Conservation (phyloP, 2,113 vertebrate genomes). For the Phoxinus phoxinus region DNA sequence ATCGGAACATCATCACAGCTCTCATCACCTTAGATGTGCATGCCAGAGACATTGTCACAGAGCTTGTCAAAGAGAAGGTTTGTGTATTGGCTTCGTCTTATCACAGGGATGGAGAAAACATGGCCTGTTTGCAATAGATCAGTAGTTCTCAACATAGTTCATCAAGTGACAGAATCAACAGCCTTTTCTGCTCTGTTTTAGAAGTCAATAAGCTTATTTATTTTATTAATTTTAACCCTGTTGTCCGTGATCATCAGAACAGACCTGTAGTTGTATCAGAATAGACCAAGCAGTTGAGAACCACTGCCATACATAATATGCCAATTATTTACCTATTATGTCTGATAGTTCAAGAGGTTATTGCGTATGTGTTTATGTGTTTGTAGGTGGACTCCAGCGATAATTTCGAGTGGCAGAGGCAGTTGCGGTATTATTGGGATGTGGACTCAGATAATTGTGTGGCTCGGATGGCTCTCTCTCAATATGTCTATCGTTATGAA, state of each 20-base stretch:
- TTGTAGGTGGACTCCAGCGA: constrained; percentile 73
- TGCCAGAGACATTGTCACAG: constrained; percentile 83
- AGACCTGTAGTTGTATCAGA: background rate
- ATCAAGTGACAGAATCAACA: no score
- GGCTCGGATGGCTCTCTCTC: constrained; percentile 84
- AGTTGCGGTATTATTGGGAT: constrained; percentile 84
- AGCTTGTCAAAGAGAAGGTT: constrained; percentile 80
- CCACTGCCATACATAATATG: background rate
- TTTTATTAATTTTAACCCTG: no score
- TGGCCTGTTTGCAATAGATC: background rate
- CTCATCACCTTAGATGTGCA: constrained; percentile 85
- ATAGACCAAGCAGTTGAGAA: background rate
- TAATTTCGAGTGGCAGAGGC: constrained; percentile 86
- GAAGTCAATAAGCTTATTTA: no score
- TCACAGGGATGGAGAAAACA: background rate
- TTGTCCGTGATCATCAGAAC: no score
- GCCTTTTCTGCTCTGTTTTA: no score
- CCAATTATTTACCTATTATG: background rate
- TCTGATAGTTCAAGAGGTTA: constrained; percentile 22
- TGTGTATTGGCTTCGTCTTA: background rate
- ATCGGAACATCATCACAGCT: constrained; percentile 84
- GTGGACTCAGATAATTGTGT: constrained; percentile 81
- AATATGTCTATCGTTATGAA: constrained; percentile 83
- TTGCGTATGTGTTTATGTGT: background rate
- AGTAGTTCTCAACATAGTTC: background rate